These are phyloP conservation scores for Pseudachorutes palmiensis DNA, from an alignment of 1,140 invertebrate species.

Conservation along the genomic window DNA sequence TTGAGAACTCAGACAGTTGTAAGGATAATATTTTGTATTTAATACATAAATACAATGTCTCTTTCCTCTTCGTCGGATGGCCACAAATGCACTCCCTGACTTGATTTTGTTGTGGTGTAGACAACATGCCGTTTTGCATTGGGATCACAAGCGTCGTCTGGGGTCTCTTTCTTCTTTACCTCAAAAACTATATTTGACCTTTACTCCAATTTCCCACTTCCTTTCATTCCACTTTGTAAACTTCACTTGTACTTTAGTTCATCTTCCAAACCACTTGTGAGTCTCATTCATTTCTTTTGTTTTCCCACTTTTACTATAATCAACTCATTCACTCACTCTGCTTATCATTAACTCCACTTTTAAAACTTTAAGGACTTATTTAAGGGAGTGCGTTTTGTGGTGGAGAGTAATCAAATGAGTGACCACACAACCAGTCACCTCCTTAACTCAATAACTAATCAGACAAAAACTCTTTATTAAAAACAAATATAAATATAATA, in stretches of 20 bases:
- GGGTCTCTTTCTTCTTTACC: conserved; percentile 62
- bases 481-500: no score
- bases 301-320: conserved; percentile 24
- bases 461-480: no score
- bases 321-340: conserved; percentile 22
- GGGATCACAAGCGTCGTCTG: conserved; percentile 60
- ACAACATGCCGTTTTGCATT: conserved; percentile 61
- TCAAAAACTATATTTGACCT: conserved; percentile 60
- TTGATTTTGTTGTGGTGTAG: conserved; percentile 43
- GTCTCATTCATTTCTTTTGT: conserved; percentile 22
- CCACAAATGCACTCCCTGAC: no score
- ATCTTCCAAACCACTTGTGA: conserved; percentile 16
- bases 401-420: no score
- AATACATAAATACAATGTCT: no score
- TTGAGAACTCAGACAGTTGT: conserved; percentile 74
- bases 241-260: background rate
- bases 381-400: conserved; percentile 7
- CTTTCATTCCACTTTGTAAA: background rate
- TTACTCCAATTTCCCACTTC: background rate
- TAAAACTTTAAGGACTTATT: no score
- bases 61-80: no score
- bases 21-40: no score
- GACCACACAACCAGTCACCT: no score
- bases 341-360: background rate
- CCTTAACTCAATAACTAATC: no score